Evolutionary conservation across 2,888 invertebrate genomes (phyloP).

Genomic region (Esperia sulphurella): DNA sequence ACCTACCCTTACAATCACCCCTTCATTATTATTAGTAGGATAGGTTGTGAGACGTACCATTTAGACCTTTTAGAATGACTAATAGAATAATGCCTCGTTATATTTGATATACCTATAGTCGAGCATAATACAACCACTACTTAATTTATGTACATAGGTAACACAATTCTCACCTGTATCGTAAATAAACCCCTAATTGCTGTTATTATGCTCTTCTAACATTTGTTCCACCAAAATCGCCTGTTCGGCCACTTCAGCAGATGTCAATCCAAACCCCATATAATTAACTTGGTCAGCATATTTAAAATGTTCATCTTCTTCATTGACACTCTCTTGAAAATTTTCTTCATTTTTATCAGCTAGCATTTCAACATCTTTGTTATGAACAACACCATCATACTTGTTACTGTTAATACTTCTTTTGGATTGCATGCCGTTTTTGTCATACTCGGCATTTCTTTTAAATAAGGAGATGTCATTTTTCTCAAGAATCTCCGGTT

Average conservation of each 20-base stretch:
- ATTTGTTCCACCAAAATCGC: conserved; percentile 32
- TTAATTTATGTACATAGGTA: conserved; percentile 5
- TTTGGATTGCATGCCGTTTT: conserved; percentile 2
- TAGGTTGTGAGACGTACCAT: no score
- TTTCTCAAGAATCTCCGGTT: conserved; percentile 46
- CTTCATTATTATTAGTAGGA: no score
- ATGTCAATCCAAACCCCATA: neutral
- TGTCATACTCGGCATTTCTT: conserved; percentile 13
- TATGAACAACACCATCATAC: neutral
- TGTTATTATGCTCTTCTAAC: conserved; percentile 29
- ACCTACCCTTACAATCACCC: neutral
- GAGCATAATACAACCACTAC: neutral
- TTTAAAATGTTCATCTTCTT: conserved; percentile 14
- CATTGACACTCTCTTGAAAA: neutral
- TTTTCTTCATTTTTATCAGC: neutral
- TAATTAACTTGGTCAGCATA: conserved; percentile 10
- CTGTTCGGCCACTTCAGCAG: conserved; percentile 30
- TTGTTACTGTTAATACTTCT: neutral
- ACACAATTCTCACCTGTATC: neutral
- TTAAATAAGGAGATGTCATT: conserved; percentile 34
- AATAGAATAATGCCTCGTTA: no score
- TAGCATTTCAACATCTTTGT: neutral
- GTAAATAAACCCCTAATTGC: neutral
- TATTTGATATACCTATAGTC: conserved; percentile 41
- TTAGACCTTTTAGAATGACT: neutral